Evolutionary conservation across 2,797 vertebrate species (phyloP).

Genomic region (Sebastes itinus): DNA sequence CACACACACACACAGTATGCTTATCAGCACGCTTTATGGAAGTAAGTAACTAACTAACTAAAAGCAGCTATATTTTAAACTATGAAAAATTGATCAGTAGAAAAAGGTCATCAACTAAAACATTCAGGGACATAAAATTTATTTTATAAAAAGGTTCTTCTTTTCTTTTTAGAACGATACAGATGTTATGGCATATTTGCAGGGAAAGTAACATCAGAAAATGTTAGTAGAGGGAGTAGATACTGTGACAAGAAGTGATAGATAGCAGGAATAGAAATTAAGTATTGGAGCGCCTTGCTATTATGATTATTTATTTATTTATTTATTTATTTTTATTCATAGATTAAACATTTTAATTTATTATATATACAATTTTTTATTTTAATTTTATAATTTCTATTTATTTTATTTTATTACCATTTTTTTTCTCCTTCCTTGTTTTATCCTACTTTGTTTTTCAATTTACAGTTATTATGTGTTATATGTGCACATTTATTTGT

Average conservation of each 20-base stretch:
- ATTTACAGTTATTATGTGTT: too few species aligned
- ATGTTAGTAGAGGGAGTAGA: neutral
- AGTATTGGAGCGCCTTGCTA: neutral
- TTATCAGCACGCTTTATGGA: neutral
- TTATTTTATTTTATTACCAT: too few species aligned
- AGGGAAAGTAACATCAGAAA: neutral
- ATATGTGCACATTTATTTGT: too few species aligned
- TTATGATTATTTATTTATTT: too few species aligned
- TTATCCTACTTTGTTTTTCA: too few species aligned
- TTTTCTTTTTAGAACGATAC: neutral
- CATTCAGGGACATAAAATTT: neutral
- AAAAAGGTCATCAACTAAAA: neutral
- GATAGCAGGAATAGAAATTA: neutral
- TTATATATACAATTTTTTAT: too few species aligned
- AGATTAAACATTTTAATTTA: too few species aligned
- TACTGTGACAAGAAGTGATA: neutral
- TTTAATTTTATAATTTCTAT: too few species aligned
- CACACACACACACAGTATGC: neutral
- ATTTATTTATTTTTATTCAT: too few species aligned
- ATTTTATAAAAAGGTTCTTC: neutral
- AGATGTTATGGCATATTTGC: neutral
- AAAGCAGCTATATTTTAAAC: neutral
- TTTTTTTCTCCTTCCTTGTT: too few species aligned
- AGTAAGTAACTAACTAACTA: neutral
- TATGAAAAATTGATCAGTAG: neutral